These are phyloP conservation scores for Epicauta chinensis DNA, from an alignment of 1,140 invertebrate species.

Conservation along the genomic window DNA sequence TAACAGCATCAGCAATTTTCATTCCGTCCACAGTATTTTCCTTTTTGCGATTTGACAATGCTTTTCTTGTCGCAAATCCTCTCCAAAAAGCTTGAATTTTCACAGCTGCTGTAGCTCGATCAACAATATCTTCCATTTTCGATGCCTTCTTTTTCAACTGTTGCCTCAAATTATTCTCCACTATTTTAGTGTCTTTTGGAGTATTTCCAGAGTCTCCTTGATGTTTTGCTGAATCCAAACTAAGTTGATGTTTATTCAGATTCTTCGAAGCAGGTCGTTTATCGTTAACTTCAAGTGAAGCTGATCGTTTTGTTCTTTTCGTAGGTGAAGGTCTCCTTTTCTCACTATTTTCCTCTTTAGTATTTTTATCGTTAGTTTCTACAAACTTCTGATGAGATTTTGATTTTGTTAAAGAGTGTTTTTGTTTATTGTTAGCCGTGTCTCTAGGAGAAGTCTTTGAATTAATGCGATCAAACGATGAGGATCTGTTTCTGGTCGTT, in stretches of 20 bases:
- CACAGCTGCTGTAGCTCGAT: slow-evolving; percentile 18
- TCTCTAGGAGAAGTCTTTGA: no score
- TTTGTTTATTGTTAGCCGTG: no score
- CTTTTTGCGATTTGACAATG: neutral
- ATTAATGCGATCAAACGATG: no score
- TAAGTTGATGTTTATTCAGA: no score
- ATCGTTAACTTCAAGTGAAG: neutral
- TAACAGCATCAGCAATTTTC: slow-evolving; percentile 9
- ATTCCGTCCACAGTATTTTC: no score
- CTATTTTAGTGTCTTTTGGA: slow-evolving; percentile 8
- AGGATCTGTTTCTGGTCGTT: no score
- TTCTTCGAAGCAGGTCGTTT: neutral
- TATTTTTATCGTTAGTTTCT: no score
- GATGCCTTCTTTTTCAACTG: slow-evolving; percentile 22
- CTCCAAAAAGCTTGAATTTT: slow-evolving; percentile 29
- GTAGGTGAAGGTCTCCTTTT: no score
- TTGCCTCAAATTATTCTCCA: slow-evolving; percentile 9
- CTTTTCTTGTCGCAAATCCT: slow-evolving; percentile 7
- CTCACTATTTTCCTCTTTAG: no score
- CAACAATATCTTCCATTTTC: slow-evolving; percentile 26
- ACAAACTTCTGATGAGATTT: no score
- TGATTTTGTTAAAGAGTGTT: no score
- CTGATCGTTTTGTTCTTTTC: neutral
- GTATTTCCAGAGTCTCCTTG: neutral
- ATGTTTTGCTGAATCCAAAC: slow-evolving; percentile 10